These are phyloP conservation scores for Polyploca ridens DNA, from an alignment of 2,888 invertebrate genomes.

Conservation along the genomic window DNA sequence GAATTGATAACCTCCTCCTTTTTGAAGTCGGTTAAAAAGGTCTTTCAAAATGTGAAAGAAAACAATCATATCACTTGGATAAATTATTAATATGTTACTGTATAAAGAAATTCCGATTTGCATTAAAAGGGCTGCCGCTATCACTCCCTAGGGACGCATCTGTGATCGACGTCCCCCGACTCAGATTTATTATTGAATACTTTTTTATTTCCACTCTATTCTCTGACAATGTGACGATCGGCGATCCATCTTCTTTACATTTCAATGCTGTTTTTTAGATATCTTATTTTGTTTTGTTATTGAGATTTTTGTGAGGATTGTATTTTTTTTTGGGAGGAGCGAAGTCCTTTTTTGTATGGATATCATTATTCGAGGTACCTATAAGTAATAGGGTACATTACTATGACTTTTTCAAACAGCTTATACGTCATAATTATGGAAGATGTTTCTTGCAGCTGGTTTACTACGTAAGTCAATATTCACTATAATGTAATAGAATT, in stretches of 20 bases:
- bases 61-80: not conserved
- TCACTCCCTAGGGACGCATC: conserved; percentile 64
- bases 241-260: conserved; percentile 67
- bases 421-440: too few species aligned
- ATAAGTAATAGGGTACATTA: too few species aligned
- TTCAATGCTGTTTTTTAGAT: conserved; percentile 30
- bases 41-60: not conserved
- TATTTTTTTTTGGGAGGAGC: not conserved
- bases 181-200: conserved; percentile 79
- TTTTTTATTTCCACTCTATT: conserved; percentile 56
- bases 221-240: conserved; percentile 60
- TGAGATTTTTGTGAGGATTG: conserved; percentile 22
- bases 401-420: too few species aligned
- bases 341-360: not conserved
- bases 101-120: conserved; percentile 45
- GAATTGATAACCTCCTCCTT: too few species aligned
- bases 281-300: conserved; percentile 24
- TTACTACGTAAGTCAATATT: too few species aligned
- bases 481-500: too few species aligned
- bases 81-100: conserved; percentile 8
- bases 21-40: too few species aligned
- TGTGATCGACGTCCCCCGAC: conserved; percentile 73
- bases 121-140: conserved; percentile 67
- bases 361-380: too few species aligned
- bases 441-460: too few species aligned